Conservation (phyloP, 2,113 vertebrate species). For the Murina feae region DNA sequence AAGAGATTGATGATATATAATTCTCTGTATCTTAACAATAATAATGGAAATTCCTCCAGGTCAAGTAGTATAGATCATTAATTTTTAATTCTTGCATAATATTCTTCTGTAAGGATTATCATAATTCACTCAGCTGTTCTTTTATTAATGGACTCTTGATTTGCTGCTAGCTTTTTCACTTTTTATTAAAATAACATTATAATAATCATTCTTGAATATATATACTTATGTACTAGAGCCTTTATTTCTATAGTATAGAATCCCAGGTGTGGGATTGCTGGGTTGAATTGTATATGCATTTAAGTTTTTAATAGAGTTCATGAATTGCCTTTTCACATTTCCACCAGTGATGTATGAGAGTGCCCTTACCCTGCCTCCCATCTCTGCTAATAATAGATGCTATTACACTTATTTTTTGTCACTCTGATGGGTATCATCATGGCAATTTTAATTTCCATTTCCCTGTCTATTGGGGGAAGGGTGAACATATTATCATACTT, state of each 20-base stretch:
- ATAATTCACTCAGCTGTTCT: slow-evolving; percentile 26
- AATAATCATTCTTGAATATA: neutral
- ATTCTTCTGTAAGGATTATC: neutral
- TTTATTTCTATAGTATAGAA: slow-evolving; percentile 7
- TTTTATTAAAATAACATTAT: slow-evolving; percentile 23
- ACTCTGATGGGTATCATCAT: neutral
- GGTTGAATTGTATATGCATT: slow-evolving; percentile 16
- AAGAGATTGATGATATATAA: neutral
- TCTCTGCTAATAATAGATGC: slow-evolving; percentile 24
- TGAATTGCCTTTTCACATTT: slow-evolving; percentile 41
- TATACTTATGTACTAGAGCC: neutral
- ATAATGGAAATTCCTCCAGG: neutral
- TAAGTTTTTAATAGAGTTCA: slow-evolving; percentile 36
- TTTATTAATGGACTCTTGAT: slow-evolving; percentile 51
- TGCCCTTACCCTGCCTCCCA: neutral
- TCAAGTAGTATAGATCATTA: slow-evolving; percentile 37
- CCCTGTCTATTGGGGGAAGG: neutral
- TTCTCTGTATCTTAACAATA: neutral
- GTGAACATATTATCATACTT: neutral
- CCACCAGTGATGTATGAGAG: neutral
- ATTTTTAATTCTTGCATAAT: slow-evolving; percentile 53
- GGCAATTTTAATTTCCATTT: slow-evolving; percentile 48
- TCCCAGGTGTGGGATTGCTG: neutral
- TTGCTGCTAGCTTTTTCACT: slow-evolving; percentile 20
- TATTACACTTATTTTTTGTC: slow-evolving; percentile 1